Base-by-base conservation (phyloP, 2,888 invertebrate species). In the Morpho helenor region DNA sequence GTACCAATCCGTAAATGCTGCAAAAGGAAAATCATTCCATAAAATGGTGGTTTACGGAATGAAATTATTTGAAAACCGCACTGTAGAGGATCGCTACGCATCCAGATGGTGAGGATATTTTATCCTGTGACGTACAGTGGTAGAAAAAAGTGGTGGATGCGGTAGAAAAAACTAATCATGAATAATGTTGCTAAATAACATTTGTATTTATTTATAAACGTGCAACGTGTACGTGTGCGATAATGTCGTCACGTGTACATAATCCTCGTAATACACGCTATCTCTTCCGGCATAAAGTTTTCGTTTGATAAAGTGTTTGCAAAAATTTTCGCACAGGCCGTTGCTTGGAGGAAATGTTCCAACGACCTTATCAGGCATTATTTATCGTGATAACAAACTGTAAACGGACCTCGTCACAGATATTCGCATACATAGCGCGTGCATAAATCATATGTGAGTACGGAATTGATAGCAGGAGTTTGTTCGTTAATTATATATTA, bases 261-360 rank as follows among this genome's bases (percentile, higher is more conserved):
- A 63, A 61, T 52, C 60, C 60, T 49, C 43, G 31, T 31, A 31
- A 31, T 31, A 31, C 31, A 31, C 31, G 31, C 31, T 81, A 80
- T 81, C 79, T 70, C 67, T 78, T 79, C 77, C 80, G 67, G 74
- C 72, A 71, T 72, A 65, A 69, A 74, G 65, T 59, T 61, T 57
- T 66, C 49, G 57, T 62, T 59, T 69, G 75, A 76, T 73, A 76
- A 39, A n/a, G 42, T 69, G 65, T 71, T 73, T 67, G 69, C 69
- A 67, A 73, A 53, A 45, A 70, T 66, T 68, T 66, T 66, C 68
- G 65, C 71, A 66, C 66, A 67, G 68, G 68, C 66, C 66, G 84
- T 84, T 79, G 82, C 84, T 76, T 80, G 73, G 81, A 84, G 86
- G 87, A 87, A 87, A 85, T 73, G 77, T 72, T 73, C 70, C 71